phyloP scores from a whole-genome alignment of 2,888 invertebrate species.

The Patella depressa region DNA sequence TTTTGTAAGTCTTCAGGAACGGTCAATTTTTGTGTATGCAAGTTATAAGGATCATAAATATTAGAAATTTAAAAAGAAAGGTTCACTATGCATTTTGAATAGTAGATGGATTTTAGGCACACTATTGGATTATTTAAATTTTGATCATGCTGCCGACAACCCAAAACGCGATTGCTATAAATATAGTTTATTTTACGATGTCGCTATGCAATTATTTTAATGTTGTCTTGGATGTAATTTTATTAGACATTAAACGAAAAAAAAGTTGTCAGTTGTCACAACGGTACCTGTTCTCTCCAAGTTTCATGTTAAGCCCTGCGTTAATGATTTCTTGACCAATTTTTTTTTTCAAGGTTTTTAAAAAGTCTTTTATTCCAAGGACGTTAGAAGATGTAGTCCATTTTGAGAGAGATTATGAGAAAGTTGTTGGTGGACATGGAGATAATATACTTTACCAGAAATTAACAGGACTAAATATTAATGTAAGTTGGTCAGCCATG shows the following conservation, averaged over 20 bases:
- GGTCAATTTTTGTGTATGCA: no score
- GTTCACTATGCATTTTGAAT: no score
- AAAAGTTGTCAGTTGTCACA: background rate
- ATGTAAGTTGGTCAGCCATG: background rate
- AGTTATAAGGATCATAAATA: no score
- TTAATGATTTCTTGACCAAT: background rate
- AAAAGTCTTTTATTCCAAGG: conserved; percentile 93
- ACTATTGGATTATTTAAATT: no score
- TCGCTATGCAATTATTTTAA: no score
- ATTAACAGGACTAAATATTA: background rate
- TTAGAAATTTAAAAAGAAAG: no score
- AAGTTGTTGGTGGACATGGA: conserved; percentile 76
- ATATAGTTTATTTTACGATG: no score
- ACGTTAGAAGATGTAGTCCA: conserved; percentile 85
- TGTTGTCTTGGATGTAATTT: no score
- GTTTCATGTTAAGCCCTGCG: background rate
- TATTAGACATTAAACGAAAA: background rate
- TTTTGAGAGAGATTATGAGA: conserved; percentile 81
- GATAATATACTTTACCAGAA: conserved; percentile 20
- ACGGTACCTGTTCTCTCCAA: background rate
- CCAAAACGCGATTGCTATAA: no score
- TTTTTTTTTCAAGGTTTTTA: conserved; percentile 77
- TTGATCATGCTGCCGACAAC: no score
- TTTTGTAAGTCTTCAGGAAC: no score
- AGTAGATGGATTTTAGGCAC: no score